Conservation (phyloP, 2,113 vertebrate species). For the Carassius carassius region DNA sequence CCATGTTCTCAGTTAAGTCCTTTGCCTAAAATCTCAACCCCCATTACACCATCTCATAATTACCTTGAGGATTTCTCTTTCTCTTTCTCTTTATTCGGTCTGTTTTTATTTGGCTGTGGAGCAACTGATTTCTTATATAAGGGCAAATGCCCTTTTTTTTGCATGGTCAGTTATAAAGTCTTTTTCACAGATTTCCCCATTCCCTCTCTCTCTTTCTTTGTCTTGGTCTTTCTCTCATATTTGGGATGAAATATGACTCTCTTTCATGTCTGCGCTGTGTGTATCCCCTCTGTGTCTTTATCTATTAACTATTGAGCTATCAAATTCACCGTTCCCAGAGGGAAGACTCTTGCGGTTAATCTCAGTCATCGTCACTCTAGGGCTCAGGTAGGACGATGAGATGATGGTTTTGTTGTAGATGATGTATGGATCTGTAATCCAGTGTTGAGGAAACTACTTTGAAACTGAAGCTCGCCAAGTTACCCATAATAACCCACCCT, state of each 20-base stretch:
- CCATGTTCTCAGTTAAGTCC: conserved; percentile 59
- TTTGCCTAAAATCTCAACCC: conserved; percentile 51
- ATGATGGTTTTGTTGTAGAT: neutral
- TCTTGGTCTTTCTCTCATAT: neutral
- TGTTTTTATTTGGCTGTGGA: neutral
- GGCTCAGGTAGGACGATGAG: neutral
- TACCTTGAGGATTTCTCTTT: conserved; percentile 64
- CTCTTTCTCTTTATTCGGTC: neutral
- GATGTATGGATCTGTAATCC: conserved; percentile 14
- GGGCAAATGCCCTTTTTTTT: neutral
- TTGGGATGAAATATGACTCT: conserved; percentile 10
- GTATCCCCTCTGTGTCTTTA: neutral
- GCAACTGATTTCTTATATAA: neutral
- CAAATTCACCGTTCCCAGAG: conserved; percentile 38
- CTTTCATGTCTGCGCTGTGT: conserved; percentile 33
- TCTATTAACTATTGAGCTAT: conserved; percentile 34
- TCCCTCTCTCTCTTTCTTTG: neutral
- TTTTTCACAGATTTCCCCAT: neutral
- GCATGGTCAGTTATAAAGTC: neutral
- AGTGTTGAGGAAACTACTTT: conserved; percentile 2
- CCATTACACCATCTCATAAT: conserved; percentile 68
- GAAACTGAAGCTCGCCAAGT: neutral
- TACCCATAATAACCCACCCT: neutral
- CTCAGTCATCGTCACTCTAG: neutral
- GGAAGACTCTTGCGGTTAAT: conserved; percentile 23